These are phyloP conservation scores for Macrostomum cliftonense DNA, from an alignment of 2,888 invertebrate genomes.

Conservation along the genomic window DNA sequence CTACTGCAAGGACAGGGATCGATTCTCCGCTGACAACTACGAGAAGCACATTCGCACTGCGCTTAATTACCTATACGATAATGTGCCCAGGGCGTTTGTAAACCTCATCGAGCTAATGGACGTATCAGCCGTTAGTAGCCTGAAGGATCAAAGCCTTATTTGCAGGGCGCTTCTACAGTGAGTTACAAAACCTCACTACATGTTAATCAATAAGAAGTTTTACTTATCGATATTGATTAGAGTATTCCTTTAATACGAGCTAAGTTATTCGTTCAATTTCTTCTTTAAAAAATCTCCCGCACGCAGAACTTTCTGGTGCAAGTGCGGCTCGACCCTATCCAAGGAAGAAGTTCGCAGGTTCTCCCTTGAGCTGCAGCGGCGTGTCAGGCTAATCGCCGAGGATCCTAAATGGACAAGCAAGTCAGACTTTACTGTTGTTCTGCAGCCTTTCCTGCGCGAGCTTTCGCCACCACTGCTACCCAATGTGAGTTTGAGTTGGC, in stretches of 20 bases:
- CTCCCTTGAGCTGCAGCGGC: not conserved
- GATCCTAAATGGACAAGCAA: not conserved
- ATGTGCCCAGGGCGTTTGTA: constrained; percentile 5
- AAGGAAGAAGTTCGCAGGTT: not conserved
- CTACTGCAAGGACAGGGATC: not conserved
- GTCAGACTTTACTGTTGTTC: constrained; percentile 4
- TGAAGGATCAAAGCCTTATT: not conserved
- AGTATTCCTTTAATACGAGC: too few species aligned
- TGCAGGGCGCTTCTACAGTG: constrained; percentile 1
- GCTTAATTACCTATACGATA: constrained; percentile 4
- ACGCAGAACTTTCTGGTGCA: constrained; percentile 7
- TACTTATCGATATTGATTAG: too few species aligned
- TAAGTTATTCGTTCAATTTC: too few species aligned
- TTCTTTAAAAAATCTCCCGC: too few species aligned
- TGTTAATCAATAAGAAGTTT: too few species aligned
- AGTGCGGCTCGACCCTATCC: constrained; percentile 2
- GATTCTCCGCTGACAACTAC: not conserved
- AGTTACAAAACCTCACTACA: too few species aligned
- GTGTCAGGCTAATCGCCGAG: not conserved
- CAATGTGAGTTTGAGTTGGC: not conserved
- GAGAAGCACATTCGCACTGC: constrained; percentile 1
- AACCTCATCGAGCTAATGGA: constrained; percentile 2
- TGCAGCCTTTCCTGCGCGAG: constrained; percentile 5
- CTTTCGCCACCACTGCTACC: not conserved
- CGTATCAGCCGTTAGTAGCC: not conserved